These are phyloP conservation scores for Acinonyx jubatus DNA, from an alignment of 2,113 vertebrate genomes.

Conservation along the genomic window DNA sequence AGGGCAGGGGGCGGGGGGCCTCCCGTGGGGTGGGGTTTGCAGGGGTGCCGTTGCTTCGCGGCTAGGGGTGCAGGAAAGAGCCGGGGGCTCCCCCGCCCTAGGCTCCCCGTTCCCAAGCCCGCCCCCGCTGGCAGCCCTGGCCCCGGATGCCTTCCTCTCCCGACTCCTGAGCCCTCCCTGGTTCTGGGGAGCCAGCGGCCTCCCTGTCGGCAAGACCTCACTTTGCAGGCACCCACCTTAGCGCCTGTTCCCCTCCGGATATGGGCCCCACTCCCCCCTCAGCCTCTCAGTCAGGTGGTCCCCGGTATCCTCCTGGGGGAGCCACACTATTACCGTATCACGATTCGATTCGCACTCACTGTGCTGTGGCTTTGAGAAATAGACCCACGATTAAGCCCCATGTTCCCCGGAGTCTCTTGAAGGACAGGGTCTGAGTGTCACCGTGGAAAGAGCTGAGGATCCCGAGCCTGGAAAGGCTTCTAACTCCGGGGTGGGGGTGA, in stretches of 20 bases:
- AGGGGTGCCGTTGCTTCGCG: neutral
- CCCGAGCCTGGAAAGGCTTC: neutral
- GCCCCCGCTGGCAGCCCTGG: neutral
- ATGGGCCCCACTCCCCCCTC: neutral
- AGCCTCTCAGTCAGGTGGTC: neutral
- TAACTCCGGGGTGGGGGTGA: no score
- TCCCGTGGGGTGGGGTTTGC: neutral
- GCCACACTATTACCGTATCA: fast-evolving
- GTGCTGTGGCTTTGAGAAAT: neutral
- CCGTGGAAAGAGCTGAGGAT: neutral
- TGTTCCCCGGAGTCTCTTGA: neutral
- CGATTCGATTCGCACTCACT: neutral
- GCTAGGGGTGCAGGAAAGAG: neutral
- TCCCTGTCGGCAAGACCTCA: neutral
- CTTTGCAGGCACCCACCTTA: neutral
- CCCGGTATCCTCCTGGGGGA: neutral
- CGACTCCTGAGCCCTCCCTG: neutral
- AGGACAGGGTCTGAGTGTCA: neutral
- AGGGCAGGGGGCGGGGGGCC: neutral
- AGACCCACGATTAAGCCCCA: neutral
- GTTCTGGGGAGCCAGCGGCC: neutral
- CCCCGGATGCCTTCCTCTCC: neutral
- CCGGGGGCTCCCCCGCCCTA: no score
- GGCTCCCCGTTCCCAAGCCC: neutral
- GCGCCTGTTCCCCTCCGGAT: neutral